phyloP scores from a whole-genome alignment of 2,113 vertebrate species.

The Caranx ignobilis region DNA sequence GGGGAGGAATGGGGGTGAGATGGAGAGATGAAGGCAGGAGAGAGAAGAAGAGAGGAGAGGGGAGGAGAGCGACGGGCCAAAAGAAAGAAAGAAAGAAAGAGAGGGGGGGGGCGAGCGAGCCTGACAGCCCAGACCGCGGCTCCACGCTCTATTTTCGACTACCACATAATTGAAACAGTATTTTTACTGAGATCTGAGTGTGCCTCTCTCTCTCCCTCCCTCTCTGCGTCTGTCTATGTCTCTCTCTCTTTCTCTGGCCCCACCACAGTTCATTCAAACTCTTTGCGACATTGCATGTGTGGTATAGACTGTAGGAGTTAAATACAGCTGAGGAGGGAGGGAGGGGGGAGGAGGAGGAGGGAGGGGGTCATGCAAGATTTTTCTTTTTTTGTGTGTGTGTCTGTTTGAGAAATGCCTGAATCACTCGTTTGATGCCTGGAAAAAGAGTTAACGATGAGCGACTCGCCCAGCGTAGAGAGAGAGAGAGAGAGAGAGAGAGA shows the following conservation, averaged over 20 bases:
- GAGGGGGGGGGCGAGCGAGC: constrained; percentile 53
- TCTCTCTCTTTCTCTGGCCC: constrained; percentile 38
- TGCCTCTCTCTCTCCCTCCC: constrained; percentile 39
- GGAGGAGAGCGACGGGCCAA: constrained; percentile 37
- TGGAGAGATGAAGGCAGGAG: neutral
- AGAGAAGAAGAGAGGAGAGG: neutral
- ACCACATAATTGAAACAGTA: constrained; percentile 94
- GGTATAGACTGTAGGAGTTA: constrained; percentile 64
- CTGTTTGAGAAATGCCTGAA: constrained; percentile 57
- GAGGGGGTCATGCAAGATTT: constrained; percentile 14
- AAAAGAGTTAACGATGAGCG: constrained; percentile 58
- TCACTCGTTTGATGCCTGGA: constrained; percentile 72
- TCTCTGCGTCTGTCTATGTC: constrained; percentile 36
- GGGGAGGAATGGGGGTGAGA: constrained; percentile 3
- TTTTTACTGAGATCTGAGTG: constrained; percentile 84
- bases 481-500: constrained; percentile 26
- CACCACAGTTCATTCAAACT: constrained; percentile 70
- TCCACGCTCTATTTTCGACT: constrained; percentile 90
- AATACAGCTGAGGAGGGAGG: constrained; percentile 46
- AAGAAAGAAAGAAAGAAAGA: constrained; percentile 35
- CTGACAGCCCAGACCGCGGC: constrained; percentile 86
- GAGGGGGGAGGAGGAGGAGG: constrained; percentile 37
- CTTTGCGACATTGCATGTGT: constrained; percentile 75
- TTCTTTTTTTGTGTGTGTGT: constrained; percentile 24
- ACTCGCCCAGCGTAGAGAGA: neutral